Evolutionary conservation across 2,113 vertebrate genomes (phyloP), one percentile per base, ranked within the genome.

Genomic region (Rhinolophus sinicus): DNA sequence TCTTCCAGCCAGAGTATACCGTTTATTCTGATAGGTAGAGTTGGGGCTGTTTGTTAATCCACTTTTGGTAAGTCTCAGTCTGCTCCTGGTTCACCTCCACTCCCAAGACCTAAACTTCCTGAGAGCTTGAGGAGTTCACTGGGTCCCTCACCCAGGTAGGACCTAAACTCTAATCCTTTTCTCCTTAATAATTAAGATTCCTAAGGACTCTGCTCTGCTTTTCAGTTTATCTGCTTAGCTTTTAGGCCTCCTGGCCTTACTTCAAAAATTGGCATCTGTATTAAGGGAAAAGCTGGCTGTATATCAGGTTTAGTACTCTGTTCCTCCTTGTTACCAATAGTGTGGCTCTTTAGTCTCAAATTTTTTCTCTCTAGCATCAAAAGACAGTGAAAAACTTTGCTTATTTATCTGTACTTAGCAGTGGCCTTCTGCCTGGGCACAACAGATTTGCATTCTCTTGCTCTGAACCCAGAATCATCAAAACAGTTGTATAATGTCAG

Each of bases 181-280:
- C 19, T 93, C 26, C 19, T 86, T 83, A 86, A 91, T 47, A 67
- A 15, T 22, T 21, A 21, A 90, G 64, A 93, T 88, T 86, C 73
- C 75, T 60, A 47, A 96, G 91, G 94, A 5, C 33, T 88, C 58
- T 72, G 35, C 40, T 83, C 12, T 93, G 18, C 13, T 76, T 96
- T 93, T 87, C 18, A 33, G 64, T 84, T 92, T 91, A 33, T 96
- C 83, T 97, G 30, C 75, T 72, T 94, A 96, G 64, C 35, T 73
- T 92, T 65, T 90, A 80, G 88, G 88, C 33, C 28, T 60, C 65
- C 18, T 84, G 50, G n/a, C 8, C 21, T 54, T 15, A 16, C 44
- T 93, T 94, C 44, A 91, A 69, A 94, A 88, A 90, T 90, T 94
- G 88, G 28, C 33, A 52, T 76, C 44, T 65, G 3, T 77, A 78